A percentile compares a stretch with the other conserved stretches of the same genome.
Conservation (phyloP, 2,797 vertebrate genomes). For the Cottoperca gobio region DNA sequence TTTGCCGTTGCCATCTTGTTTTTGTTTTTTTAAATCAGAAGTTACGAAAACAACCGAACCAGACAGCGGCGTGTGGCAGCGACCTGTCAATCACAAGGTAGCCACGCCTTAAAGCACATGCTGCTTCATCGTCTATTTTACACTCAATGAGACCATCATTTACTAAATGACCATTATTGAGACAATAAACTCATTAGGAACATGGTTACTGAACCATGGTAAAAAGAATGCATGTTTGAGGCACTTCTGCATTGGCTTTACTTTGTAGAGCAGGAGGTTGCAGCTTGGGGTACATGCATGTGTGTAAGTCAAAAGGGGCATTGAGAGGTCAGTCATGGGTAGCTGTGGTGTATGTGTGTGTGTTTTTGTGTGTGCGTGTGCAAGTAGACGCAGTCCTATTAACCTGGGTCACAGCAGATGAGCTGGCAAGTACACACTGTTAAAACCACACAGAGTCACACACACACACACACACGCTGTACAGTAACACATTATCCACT, state of each 20-base stretch:
- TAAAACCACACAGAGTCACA: constrained; percentile 20
- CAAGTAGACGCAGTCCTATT: constrained; percentile 37
- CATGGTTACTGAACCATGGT: no score
- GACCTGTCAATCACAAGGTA: no score
- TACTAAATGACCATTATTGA: no score
- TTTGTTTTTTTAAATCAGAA: not conserved
- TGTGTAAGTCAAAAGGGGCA: constrained; percentile 52
- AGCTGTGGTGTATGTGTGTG: not conserved
- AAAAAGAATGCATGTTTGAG: no score
- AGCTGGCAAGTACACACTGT: constrained; percentile 34
- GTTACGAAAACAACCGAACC: no score
- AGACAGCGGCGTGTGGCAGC: no score
- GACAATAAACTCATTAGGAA: no score
- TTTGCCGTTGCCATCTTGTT: not conserved
- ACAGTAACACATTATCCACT: constrained; percentile 41
- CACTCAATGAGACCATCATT: no score
- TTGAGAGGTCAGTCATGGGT: constrained; percentile 22
- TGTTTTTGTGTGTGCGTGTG: constrained; percentile 7
- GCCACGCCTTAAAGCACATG: no score
- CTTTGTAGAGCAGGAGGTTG: no score
- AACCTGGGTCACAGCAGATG: constrained; percentile 51
- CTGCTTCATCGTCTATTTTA: no score
- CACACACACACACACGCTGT: constrained; percentile 14
- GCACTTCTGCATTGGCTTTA: no score
- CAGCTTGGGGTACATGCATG: not conserved